A percentile compares a stretch with the other conserved stretches of the same genome.
Conservation (phyloP, 2,113 vertebrate species). For the Sturnira hondurensis region DNA sequence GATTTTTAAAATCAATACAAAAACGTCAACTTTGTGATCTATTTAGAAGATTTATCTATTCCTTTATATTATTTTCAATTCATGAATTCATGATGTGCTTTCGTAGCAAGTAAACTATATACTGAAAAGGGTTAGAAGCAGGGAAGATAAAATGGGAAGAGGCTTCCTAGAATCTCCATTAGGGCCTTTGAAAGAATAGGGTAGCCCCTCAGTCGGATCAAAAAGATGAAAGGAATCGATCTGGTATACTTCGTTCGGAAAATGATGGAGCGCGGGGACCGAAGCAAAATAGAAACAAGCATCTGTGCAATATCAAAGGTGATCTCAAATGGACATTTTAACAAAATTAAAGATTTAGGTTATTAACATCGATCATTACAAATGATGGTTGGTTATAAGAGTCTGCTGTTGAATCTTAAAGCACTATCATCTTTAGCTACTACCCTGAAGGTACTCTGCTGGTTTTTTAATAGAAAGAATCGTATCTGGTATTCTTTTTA, state of each 20-base stretch:
- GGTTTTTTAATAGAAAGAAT: background rate
- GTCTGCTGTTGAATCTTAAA: background rate
- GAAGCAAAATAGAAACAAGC: background rate
- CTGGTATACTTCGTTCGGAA: background rate
- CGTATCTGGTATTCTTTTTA: background rate
- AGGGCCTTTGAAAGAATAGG: background rate
- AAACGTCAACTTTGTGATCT: background rate
- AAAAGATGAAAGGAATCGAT: conserved; percentile 20
- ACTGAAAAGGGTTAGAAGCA: background rate
- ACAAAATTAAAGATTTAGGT: background rate
- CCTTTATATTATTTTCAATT: background rate
- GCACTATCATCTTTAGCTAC: background rate
- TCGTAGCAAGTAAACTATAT: conserved; percentile 11
- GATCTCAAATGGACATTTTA: background rate
- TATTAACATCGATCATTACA: background rate
- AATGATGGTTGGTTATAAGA: background rate
- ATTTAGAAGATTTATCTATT: background rate
- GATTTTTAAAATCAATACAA: background rate
- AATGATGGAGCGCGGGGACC: background rate
- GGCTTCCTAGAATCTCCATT: conserved; percentile 1
- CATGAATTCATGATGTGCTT: background rate
- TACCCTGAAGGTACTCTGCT: background rate
- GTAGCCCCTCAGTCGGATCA: background rate
- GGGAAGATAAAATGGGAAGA: background rate
- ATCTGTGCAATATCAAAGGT: background rate